Base-by-base conservation (phyloP, 1,140 invertebrate species). In the Drosophila gunungcola region DNA sequence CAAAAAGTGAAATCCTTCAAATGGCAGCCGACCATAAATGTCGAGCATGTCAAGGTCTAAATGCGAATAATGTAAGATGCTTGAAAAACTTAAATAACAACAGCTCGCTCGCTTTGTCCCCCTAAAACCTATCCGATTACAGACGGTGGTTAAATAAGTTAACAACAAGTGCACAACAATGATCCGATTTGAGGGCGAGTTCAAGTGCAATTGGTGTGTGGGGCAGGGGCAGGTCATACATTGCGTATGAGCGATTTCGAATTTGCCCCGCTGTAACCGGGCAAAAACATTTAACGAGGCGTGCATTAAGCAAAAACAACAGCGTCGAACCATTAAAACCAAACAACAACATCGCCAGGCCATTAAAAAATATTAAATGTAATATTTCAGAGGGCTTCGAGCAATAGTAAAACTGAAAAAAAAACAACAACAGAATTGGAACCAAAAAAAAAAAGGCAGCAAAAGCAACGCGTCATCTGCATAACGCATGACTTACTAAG, bases 301-400 rank as follows among this genome's bases (percentile, higher is more conserved):
- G 83, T 88, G 83, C 83, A 86, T 86, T 73, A 80, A 88, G 70
- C 62, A 79, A 46, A 36, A 65, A 54, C 41, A 67, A 42, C 42
- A 76, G 54, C 41, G 11, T n/a, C 68, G 29, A 13, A 45, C 52
- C 65, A 72, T 72, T 72, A 72, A 72, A 32, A 32, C 68, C 46
- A 57, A 70, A 70, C 64, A 72, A 72, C 61, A 73, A 56, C 67
- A 74, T 73, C 12, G 49, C 36, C 68, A 51, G 36, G 62, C 60
- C 68, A 77, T 89, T 83, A 89, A 85, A 86, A 77, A 83, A 83
- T 88, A 88, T 88, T 77, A 86, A 86, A 88, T 83, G 83, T 79
- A 80, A 83, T 88, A 86, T 74, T 85, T 85, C 77, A 85, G 48
- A 70, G 61, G 73, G 57, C 58, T 56, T 27, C 29, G 29, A 39